Percentiles rank a stretch among this genome's conserved stretches.
Evolutionary conservation across 2,797 vertebrate genomes (phyloP).

Genomic region (Leuciscus waleckii): DNA sequence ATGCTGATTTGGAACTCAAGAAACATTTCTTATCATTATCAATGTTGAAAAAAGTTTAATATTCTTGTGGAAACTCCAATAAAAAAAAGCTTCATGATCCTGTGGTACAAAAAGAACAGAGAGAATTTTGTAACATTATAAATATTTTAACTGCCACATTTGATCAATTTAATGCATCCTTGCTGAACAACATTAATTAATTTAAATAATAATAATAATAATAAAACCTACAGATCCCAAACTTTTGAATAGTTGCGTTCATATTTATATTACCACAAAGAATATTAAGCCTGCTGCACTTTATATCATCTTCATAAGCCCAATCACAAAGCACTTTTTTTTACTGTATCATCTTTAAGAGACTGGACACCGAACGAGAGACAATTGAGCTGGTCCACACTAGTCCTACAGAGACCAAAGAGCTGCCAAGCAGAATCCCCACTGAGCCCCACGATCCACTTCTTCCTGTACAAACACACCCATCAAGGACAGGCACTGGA

Average conservation of each 20-base stretch:
- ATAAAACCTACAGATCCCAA: not conserved
- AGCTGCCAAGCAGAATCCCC: conserved; percentile 91
- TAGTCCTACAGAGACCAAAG: conserved; percentile 87
- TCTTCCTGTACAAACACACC: conserved; percentile 95
- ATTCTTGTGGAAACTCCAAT: not conserved
- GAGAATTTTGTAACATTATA: not conserved
- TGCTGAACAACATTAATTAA: not conserved
- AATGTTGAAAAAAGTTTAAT: not conserved
- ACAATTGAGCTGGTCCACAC: conserved; percentile 96
- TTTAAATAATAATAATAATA: not conserved
- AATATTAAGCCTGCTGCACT: not conserved
- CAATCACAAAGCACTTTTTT: conserved; percentile 20
- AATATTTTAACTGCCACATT: not conserved
- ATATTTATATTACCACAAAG: not conserved
- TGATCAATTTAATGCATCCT: not conserved
- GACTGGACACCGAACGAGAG: conserved; percentile 91
- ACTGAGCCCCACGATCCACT: conserved; percentile 93
- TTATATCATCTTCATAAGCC: not conserved
- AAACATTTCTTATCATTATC: not conserved
- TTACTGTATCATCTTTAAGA: conserved; percentile 64
- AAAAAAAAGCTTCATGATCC: not conserved
- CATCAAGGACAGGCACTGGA: conserved; percentile 93
- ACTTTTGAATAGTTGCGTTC: not conserved
- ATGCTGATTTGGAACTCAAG: not conserved
- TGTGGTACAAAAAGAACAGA: not conserved